Base-by-base conservation (phyloP, 2,888 invertebrate genomes). In the Scaptomyza flava region DNA sequence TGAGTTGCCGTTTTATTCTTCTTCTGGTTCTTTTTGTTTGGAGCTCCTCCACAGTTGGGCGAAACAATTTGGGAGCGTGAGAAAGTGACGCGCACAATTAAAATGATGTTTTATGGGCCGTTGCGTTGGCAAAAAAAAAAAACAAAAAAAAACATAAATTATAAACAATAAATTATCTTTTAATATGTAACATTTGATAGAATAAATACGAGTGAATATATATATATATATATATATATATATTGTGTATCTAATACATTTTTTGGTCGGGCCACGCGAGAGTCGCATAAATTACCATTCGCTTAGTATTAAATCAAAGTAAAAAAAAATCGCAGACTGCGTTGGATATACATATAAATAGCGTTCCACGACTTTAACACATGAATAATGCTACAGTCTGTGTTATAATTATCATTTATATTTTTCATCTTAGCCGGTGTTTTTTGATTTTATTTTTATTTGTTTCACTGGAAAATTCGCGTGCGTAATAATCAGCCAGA, bases 151-250 rank as follows among this genome's bases (percentile, higher is more conserved):
- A 41, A 70, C 87, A 83, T 84, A 79, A 84, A 84, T 84, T 87
- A 81, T 84, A 68, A 79, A 84, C 82, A 82, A 81, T 86, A 81
- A 81, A 81, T 81, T 86, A 81, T 81, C 61, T 80, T 82, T 85
- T 56, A 85, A 81, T 81, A 85, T 81, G 63, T 79, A 74, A 64
- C 60, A 72, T 72, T 64, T 60, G 66, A 73, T 72, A 73, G 71
- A 63, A 83, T 68, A 60, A 66, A 72, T 61, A 62, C 36, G 38
- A 38, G 4, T 36, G 31, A 20, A 36, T 34, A 38, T 34, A 12
- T 36, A 30, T 48, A 56, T 20, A n/a, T n/a, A n/a, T n/a, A n/a
- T n/a, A n/a, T n/a, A 36, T 34, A 38, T 34, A 12, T 36, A 30
- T 48, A 56, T 20, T 12, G 2, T 47, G 31, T 20, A 8, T 14